Evolutionary conservation across 2,888 invertebrate species (phyloP), one percentile per base, ranked within the genome.

Genomic region (Drosophila melanosoma): DNA sequence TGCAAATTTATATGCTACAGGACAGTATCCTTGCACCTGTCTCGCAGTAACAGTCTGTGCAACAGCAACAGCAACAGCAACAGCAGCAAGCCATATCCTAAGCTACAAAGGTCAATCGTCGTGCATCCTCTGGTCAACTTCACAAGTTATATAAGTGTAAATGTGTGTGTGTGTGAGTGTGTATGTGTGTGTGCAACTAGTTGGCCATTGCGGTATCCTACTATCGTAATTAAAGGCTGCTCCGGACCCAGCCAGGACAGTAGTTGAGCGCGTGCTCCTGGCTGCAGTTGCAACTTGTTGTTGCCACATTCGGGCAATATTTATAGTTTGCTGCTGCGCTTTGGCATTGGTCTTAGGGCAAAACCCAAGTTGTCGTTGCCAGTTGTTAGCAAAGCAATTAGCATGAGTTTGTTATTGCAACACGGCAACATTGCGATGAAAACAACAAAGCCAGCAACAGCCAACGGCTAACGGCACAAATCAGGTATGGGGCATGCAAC

Each of bases 331-430:
- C 70, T 75, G 59, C 73, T 75, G 70, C 70, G 69, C 74, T 65
- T 53, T 53, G 79, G 65, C 69, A 72, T 82, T 78, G 77, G 79
- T 76, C 78, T 81, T 74, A 58, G 79, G 72, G 69, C 71, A 76
- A 76, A 82, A 62, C 69, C 70, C 75, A 76, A 81, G 74, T 83
- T 77, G 76, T 74, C 71, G 73, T 78, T 81, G 81, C 77, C 75
- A 80, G 83, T 89, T 88, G 86, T 90, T 90, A 87, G 81, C 84
- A 86, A 82, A 89, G 87, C 90, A 90, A 90, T 90, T 89, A 90
- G 90, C 87, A 90, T 84, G 84, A 80, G 77, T 82, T 83, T 82
- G 79, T 76, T 84, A 79, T 83, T 79, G 79, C 79, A 86, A 76
- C 75, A 81, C 72, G 66, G 61, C 67, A 66, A 66, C 62, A 69